phyloP scores from a whole-genome alignment of 2,113 vertebrate genomes.

The Zosterops pallidus region DNA sequence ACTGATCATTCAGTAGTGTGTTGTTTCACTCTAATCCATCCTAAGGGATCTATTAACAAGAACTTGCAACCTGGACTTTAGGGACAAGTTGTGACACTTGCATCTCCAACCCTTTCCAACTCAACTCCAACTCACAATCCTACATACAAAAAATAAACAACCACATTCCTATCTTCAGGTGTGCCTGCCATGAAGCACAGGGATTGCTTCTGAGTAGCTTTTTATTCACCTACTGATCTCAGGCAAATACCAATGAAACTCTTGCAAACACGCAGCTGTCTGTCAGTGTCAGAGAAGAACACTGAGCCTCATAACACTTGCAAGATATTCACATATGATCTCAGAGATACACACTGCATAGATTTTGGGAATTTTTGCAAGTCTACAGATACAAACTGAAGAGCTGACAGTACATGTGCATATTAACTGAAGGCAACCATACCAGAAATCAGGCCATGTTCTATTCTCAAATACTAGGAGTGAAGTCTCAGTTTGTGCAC shows the following conservation, averaged over 20 bases:
- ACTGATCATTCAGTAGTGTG: background rate
- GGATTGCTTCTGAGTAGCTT: background rate
- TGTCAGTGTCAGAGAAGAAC: background rate
- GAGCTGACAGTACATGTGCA: background rate
- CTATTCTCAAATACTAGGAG: background rate
- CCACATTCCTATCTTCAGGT: background rate
- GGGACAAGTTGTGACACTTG: background rate
- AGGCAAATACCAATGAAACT: background rate
- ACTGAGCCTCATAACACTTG: background rate
- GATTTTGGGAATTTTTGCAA: background rate
- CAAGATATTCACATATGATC: background rate
- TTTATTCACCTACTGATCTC: background rate
- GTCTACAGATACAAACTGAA: background rate
- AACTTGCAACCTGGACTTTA: background rate
- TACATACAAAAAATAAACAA: background rate
- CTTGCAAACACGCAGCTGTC: background rate
- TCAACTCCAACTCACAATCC: background rate
- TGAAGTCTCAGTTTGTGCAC: background rate
- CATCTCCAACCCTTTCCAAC: background rate
- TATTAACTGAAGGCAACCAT: background rate
- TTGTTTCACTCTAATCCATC: background rate
- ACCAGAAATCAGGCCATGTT: background rate
- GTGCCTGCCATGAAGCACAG: rapidly evolving
- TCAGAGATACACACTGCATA: background rate
- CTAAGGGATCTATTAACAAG: background rate